Percentiles rank a stretch among this genome's conserved stretches.
Evolutionary conservation across 64 coral and sea anemone species (phyloP).

Genomic region (Platygyra sinensis): DNA sequence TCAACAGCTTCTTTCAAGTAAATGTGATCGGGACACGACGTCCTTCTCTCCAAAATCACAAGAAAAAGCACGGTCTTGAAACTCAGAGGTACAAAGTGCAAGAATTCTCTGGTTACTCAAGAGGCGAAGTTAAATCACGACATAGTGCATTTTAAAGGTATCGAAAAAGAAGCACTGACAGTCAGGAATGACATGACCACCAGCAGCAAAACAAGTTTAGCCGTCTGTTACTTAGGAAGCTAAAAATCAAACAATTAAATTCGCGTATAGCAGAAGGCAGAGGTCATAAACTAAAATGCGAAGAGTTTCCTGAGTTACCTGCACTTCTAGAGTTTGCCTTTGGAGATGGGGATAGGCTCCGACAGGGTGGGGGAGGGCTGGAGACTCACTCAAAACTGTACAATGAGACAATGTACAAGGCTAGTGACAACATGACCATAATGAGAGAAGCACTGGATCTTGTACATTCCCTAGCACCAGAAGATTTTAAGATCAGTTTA

Average conservation of each 20-base stretch:
- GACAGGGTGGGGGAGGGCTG: no score
- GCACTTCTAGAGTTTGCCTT: no score
- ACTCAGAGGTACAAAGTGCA: constrained; percentile 36
- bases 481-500: constrained; percentile 8
- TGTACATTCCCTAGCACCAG: constrained; percentile 1
- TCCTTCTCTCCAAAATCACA: constrained; percentile 29
- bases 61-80: constrained; percentile 30
- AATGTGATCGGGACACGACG: constrained; percentile 31
- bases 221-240: constrained; percentile 13
- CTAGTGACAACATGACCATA: no score
- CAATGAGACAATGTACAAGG: no score
- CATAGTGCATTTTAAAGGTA: not conserved
- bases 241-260: constrained; percentile 27
- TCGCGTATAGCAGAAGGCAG: constrained; percentile 45
- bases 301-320: constrained; percentile 41
- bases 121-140: constrained; percentile 37
- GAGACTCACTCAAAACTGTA: no score
- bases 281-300: constrained; percentile 45
- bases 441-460: not conserved
- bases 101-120: constrained; percentile 23
- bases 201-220: constrained; percentile 50
- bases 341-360: no score
- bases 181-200: constrained; percentile 39
- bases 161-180: constrained; percentile 34
- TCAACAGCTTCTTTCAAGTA: constrained; percentile 34